These are phyloP conservation scores for Brachyalestes nurse DNA, from an alignment of 2,797 vertebrate genomes.

Conservation along the genomic window DNA sequence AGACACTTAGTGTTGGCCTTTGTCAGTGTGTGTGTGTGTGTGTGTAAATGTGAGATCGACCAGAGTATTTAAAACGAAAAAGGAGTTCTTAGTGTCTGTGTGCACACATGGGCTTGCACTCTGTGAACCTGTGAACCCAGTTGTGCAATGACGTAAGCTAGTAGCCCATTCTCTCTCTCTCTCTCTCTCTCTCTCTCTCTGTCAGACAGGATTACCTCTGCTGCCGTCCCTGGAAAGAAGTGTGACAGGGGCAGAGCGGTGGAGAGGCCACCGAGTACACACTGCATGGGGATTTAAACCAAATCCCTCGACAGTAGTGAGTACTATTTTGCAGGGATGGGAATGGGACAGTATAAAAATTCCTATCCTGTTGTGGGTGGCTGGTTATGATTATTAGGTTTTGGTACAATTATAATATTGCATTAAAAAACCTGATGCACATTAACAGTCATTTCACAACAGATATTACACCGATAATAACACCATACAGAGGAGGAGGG, in stretches of 20 bases:
- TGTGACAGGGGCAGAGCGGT: background rate
- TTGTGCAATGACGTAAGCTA: conserved; percentile 23
- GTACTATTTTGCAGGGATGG: background rate
- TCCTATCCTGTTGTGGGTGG: background rate
- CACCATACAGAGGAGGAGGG: too few relatives aligned
- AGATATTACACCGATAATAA: too few relatives aligned
- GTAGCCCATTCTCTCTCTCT: background rate
- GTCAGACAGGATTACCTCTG: conserved; percentile 27
- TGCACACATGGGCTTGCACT: conserved; percentile 23
- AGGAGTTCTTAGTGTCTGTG: background rate
- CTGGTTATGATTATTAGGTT: background rate
- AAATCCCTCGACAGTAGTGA: conserved; percentile 8
- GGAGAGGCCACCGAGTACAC: background rate
- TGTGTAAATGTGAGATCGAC: background rate
- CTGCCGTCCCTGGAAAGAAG: conserved; percentile 17
- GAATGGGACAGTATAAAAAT: background rate
- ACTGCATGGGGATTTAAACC: background rate
- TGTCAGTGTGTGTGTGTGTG: background rate
- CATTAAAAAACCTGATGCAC: background rate
- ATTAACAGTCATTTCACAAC: background rate
- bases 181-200: conserved; percentile 7
- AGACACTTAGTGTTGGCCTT: background rate
- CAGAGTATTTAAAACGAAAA: background rate
- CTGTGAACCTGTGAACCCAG: conserved; percentile 21
- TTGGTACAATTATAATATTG: background rate